Percentiles rank a stretch among this genome's conserved stretches.
phyloP scores from a whole-genome alignment of 2,113 vertebrate genomes.

The Xiphias gladius region DNA sequence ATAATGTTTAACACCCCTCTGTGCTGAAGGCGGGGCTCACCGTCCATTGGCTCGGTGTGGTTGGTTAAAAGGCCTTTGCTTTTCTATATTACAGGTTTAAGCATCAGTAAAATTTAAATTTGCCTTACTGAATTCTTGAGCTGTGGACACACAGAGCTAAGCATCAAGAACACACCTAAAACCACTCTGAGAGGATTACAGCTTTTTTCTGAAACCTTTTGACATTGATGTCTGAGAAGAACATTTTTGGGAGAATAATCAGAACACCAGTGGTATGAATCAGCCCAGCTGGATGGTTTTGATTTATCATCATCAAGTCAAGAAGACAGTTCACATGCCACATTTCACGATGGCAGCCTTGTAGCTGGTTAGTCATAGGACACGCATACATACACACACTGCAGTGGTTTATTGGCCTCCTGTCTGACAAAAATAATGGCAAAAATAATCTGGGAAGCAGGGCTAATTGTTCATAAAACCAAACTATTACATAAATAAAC shows the following conservation, averaged over 20 bases:
- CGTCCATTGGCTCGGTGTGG: conserved; percentile 12
- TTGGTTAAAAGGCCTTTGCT: conserved; percentile 4
- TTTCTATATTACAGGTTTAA: conserved; percentile 14
- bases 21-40: conserved; percentile 35
- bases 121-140: conserved; percentile 6
- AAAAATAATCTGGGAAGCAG: too few species aligned
- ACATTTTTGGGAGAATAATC: conserved; percentile 37
- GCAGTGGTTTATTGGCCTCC: conserved; percentile 16
- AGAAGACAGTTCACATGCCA: conserved; percentile 42
- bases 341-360: conserved; percentile 33
- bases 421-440: conserved; percentile 28
- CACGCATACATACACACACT: conserved; percentile 12
- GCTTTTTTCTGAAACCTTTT: conserved; percentile 12
- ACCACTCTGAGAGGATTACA: not conserved
- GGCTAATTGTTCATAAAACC: too few species aligned
- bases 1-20: conserved; percentile 45
- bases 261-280: conserved; percentile 37
- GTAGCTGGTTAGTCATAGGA: conserved; percentile 40
- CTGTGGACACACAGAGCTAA: conserved; percentile 12
- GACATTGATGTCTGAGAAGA: conserved; percentile 43
- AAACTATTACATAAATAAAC: too few species aligned
- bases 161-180: not conserved
- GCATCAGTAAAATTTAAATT: not conserved
- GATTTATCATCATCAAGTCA: conserved; percentile 61
- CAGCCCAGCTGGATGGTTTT: conserved; percentile 36